phyloP scores from a whole-genome alignment of 2,113 vertebrate genomes.

The Heteronetta atricapilla region DNA sequence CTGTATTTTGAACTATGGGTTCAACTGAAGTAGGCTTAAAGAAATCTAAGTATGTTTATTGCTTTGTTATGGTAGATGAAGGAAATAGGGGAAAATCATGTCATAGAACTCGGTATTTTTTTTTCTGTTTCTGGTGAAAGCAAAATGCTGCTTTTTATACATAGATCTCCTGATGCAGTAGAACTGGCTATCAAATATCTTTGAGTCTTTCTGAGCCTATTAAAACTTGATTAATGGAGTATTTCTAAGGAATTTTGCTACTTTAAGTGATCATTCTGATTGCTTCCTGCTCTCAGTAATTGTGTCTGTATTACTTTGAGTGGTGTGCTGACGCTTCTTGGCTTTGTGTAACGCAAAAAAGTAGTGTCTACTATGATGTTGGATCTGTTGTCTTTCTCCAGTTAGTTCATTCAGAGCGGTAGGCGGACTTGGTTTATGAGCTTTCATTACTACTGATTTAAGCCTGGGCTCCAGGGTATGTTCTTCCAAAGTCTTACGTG shows the following conservation, averaged over 20 bases:
- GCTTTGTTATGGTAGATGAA: neutral
- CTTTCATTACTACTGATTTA: neutral
- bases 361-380: fast-evolving
- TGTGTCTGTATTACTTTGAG: neutral
- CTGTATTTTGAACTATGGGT: neutral
- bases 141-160: neutral
- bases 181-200: neutral
- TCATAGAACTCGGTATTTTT: neutral
- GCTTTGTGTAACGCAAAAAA: neutral
- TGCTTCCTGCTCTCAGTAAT: neutral
- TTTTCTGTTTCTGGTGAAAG: neutral
- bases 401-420: neutral
- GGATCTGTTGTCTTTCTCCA: neutral
- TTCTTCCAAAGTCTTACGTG: neutral
- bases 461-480: fast-evolving
- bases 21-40: neutral
- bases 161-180: neutral
- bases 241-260: neutral
- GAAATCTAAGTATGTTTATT: neutral
- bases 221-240: neutral
- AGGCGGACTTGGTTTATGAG: neutral
- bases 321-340: neutral
- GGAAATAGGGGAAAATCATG: neutral
- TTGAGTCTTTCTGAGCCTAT: neutral
- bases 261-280: neutral